Evolutionary conservation across 2,797 vertebrate species (phyloP).

Genomic region (Taeniopygia guttata): DNA sequence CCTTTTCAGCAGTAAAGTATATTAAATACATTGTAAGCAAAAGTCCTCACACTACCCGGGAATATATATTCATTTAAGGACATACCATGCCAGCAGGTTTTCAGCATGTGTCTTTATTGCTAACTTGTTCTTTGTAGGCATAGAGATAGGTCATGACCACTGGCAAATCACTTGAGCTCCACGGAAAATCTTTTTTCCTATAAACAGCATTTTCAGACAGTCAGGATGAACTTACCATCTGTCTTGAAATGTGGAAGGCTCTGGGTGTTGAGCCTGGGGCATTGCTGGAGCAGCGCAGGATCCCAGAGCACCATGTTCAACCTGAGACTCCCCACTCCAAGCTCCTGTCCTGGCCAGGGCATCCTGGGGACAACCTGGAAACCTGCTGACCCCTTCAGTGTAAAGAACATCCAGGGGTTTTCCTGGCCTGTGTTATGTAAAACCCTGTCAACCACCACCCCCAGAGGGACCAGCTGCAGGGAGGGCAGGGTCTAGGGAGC

Average conservation of each 20-base stretch:
- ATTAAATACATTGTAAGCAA: no score
- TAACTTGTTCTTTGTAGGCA: neutral
- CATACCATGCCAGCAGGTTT: neutral
- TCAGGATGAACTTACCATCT: neutral
- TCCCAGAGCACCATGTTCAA: neutral
- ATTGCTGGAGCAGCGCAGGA: neutral
- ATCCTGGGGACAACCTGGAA: neutral
- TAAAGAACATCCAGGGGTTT: neutral
- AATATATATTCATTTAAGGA: constrained; percentile 40
- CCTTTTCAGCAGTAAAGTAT: no score
- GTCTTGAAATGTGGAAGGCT: neutral
- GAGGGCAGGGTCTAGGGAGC: neutral
- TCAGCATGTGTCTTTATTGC: neutral
- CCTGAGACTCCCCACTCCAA: fast-evolving
- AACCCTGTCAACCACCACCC: neutral
- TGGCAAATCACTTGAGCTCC: neutral
- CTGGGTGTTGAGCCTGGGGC: neutral
- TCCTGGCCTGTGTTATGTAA: neutral
- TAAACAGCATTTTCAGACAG: neutral
- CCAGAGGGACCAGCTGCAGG: neutral
- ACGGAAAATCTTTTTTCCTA: neutral
- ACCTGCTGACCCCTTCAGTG: neutral
- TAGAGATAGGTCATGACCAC: neutral
- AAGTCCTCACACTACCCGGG: neutral
- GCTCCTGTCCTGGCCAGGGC: neutral